Evolutionary conservation across 2,888 invertebrate genomes (phyloP).

Genomic region (Lordiphosa andalusiaca): DNA sequence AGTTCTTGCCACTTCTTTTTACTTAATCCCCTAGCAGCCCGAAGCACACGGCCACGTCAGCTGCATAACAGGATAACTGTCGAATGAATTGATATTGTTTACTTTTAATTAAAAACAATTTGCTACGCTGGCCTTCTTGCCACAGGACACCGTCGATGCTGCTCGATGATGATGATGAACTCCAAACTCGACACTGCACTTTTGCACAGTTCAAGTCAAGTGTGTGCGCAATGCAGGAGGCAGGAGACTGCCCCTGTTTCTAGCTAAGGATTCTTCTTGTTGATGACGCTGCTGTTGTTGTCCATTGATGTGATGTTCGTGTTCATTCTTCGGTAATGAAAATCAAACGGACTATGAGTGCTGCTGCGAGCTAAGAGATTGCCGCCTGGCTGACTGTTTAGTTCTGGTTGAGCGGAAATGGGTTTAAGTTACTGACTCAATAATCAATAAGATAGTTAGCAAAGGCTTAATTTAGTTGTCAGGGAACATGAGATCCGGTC

Average conservation of each 20-base stretch:
- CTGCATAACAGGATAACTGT: conserved; percentile 72
- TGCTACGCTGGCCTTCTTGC: conserved; percentile 71
- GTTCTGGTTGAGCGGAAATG: conserved; percentile 17
- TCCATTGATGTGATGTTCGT: conserved; percentile 24
- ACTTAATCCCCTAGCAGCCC: no score
- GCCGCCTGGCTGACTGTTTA: conserved; percentile 3
- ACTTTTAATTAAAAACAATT: conserved; percentile 74
- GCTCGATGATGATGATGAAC: conserved; percentile 19
- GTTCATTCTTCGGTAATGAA: conserved; percentile 44
- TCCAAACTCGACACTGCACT: conserved; percentile 4
- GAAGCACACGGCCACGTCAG: conserved; percentile 41
- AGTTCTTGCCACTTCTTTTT: no score
- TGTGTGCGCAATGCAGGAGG: conserved; percentile 7
- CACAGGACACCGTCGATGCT: conserved; percentile 37
- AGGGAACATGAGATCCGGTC: no score
- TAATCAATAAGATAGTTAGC: no score
- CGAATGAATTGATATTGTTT: conserved; percentile 75
- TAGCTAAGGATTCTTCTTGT: neutral
- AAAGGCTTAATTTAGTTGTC: no score
- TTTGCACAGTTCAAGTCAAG: conserved; percentile 7
- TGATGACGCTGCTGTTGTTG: conserved; percentile 25
- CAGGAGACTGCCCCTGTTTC: neutral
- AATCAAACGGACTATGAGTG: conserved; percentile 40
- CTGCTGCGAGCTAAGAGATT: neutral
- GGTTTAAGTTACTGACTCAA: neutral